A percentile compares a stretch with the other conserved stretches of the same genome.
phyloP scores from a whole-genome alignment of 2,797 vertebrate species.

The Pipistrellus pipistrellus region DNA sequence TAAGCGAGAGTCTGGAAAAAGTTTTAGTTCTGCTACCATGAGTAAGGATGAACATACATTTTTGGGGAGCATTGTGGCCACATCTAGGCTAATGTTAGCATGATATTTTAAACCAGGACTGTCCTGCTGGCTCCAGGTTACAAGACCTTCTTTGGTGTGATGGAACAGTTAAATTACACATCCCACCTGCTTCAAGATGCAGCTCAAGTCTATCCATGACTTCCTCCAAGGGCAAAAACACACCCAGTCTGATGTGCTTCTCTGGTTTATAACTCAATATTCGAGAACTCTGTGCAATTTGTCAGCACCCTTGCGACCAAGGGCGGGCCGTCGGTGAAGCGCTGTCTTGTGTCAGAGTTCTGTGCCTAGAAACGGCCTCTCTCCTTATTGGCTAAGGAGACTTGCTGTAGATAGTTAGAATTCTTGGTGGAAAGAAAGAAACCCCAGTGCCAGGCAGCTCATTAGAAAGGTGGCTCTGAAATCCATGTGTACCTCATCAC shows the following conservation, averaged over 20 bases:
- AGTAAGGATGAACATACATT: neutral
- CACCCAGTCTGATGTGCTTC: neutral
- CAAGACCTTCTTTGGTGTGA: neutral
- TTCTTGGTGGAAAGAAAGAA: neutral
- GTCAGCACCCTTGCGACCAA: neutral
- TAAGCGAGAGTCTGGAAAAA: neutral
- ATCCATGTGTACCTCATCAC: too few species aligned
- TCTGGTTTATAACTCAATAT: neutral
- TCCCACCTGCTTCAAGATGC: neutral
- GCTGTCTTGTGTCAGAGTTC: too few species aligned
- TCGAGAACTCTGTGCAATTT: neutral
- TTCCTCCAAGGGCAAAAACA: neutral
- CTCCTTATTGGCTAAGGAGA: neutral
- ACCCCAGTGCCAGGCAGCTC: neutral
- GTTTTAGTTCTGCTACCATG: neutral
- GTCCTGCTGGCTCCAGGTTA: neutral
- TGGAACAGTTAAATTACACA: too few species aligned
- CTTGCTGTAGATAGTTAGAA: too few species aligned
- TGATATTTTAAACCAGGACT: neutral
- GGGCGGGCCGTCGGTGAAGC: neutral
- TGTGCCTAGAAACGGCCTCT: neutral
- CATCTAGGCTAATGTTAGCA: neutral
- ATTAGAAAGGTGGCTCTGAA: neutral
- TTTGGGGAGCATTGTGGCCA: neutral
- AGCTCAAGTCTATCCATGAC: neutral